Conservation (phyloP, 2,797 vertebrate species). For the Anomalospiza imberbis region DNA sequence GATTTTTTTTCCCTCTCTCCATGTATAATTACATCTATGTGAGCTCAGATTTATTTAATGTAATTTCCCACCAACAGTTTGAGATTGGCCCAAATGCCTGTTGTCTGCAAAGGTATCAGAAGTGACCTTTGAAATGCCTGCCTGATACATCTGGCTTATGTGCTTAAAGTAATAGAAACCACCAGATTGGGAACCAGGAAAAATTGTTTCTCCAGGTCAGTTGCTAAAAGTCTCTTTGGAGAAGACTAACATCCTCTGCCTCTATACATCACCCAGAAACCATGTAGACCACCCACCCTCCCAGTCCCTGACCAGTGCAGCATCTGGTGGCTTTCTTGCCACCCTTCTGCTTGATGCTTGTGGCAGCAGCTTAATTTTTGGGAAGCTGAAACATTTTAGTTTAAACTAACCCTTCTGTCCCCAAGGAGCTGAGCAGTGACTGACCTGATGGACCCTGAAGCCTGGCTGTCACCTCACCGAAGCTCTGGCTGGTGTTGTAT, state of each 20-base stretch:
- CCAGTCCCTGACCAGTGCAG: neutral
- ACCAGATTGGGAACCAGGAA: neutral
- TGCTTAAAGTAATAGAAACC: neutral
- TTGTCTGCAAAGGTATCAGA: neutral
- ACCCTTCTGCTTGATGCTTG: neutral
- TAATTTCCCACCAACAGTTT: neutral
- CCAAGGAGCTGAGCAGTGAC: neutral
- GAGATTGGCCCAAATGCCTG: neutral
- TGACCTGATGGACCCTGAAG: neutral
- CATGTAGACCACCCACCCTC: neutral
- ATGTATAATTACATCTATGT: neutral
- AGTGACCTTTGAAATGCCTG: neutral
- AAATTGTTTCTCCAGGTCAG: neutral
- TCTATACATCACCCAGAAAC: fast-evolving
- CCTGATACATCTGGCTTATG: neutral
- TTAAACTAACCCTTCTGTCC: neutral
- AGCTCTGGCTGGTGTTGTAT: neutral
- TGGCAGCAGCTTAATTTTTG: neutral
- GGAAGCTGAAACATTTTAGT: neutral
- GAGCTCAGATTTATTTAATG: neutral
- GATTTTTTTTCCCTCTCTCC: neutral
- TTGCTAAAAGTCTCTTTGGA: neutral
- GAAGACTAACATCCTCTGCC: neutral
- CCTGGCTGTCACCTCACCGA: neutral
- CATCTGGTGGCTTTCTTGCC: neutral